Evolutionary conservation across 2,888 invertebrate genomes (phyloP).

Genomic region (Andrena bicolor): DNA sequence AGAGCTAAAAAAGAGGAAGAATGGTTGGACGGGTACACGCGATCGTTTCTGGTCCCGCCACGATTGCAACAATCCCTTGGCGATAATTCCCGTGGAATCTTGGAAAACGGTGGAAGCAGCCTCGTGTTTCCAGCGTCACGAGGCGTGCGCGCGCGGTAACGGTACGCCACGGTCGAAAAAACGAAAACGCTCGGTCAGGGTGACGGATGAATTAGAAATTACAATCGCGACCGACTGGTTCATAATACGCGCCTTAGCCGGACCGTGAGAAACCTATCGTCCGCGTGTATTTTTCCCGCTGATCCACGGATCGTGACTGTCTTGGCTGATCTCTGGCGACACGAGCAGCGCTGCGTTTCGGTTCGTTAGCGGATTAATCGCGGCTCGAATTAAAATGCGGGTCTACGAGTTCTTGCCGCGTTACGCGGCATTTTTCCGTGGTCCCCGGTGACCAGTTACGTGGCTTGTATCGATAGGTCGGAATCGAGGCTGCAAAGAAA

Average conservation of each 20-base stretch:
- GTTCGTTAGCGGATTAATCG: conserved; percentile 71
- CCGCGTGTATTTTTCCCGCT: conserved; percentile 61
- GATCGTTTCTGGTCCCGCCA: conserved; percentile 28
- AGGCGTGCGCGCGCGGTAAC: conserved; percentile 41
- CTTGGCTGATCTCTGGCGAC: conserved; percentile 41
- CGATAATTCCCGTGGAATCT: conserved; percentile 24
- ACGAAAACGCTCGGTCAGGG: conserved; percentile 29
- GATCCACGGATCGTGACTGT: conserved; percentile 67
- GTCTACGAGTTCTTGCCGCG: conserved; percentile 33
- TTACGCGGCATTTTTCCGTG: conserved; percentile 24
- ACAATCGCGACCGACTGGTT: conserved; percentile 68
- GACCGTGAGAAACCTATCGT: conserved; percentile 78
- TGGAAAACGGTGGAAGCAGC: conserved; percentile 27
- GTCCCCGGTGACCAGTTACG: conserved; percentile 15
- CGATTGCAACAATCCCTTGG: background rate
- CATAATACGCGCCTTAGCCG: conserved; percentile 64
- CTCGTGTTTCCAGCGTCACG: conserved; percentile 27
- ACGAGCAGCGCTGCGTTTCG: conserved; percentile 44
- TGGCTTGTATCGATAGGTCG: background rate
- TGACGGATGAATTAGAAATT: conserved; percentile 70
- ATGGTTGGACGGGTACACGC: conserved; percentile 31
- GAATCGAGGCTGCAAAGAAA: background rate
- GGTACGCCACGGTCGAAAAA: conserved; percentile 30
- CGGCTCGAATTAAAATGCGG: conserved; percentile 33
- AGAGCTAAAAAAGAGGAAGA: conserved; percentile 6